These are phyloP conservation scores for Falco berigora DNA, from an alignment of 2,797 vertebrate species.

Conservation along the genomic window DNA sequence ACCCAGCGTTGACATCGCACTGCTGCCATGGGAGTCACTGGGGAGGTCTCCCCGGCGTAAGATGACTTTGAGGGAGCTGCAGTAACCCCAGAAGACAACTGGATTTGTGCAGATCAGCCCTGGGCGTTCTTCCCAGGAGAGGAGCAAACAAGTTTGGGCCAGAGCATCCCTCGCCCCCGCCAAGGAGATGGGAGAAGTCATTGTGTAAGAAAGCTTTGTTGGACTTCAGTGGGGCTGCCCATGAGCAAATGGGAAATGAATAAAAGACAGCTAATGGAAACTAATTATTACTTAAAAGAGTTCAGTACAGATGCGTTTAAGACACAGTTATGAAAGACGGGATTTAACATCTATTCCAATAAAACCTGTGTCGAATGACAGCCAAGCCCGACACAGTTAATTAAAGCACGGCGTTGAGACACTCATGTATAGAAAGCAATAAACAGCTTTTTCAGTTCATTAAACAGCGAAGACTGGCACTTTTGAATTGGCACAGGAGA, in stretches of 20 bases:
- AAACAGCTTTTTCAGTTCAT: conserved; percentile 37
- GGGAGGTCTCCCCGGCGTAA: fast-evolving
- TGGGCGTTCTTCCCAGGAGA: background rate
- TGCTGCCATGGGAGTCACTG: background rate
- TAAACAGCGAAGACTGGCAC: background rate
- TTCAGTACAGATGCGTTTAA: background rate
- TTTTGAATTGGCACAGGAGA: background rate
- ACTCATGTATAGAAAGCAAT: conserved; percentile 7
- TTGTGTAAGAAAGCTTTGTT: background rate
- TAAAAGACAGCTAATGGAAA: background rate
- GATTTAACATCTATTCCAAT: conserved; percentile 4
- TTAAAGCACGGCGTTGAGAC: background rate
- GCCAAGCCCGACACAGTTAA: background rate
- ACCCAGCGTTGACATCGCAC: fast-evolving
- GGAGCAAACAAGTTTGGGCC: background rate
- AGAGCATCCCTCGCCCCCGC: background rate
- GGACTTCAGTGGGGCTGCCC: background rate
- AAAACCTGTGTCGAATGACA: conserved; percentile 1
- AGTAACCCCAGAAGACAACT: background rate
- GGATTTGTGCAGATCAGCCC: background rate
- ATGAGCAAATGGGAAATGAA: background rate
- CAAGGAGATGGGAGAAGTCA: background rate
- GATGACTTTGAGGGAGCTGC: background rate
- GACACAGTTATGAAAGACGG: background rate
- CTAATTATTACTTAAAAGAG: background rate